Conservation (phyloP, 53 echinoderm and acorn worm genomes). For the Temnopleurus reevesii region DNA sequence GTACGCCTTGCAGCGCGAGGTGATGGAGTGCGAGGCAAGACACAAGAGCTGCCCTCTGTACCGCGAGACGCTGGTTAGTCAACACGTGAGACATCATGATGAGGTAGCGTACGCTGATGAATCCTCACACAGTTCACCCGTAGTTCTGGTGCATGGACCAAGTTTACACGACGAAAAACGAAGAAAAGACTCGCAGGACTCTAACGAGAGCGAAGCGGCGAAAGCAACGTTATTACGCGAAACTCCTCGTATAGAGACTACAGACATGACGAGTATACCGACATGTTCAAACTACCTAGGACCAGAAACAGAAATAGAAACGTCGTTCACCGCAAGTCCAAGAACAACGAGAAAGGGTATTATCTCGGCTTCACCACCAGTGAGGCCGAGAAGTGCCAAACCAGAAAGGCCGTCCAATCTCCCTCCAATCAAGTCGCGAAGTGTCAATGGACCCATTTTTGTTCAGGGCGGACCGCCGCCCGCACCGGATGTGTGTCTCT, state of each 20-base stretch:
- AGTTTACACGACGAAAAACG: conserved; percentile 47
- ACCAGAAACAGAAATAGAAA: conserved; percentile 52
- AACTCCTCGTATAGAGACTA: neutral
- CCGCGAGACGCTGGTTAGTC: neutral
- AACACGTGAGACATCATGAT: neutral
- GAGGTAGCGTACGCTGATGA: conserved; percentile 47
- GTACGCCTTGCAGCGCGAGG: conserved; percentile 51
- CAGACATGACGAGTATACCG: conserved; percentile 30
- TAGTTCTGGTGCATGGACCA: conserved; percentile 77
- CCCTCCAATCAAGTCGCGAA: conserved; percentile 68
- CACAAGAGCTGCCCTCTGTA: conserved; percentile 26
- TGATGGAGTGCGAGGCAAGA: conserved; percentile 14
- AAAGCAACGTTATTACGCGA: conserved; percentile 27
- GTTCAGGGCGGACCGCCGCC: conserved; percentile 29
- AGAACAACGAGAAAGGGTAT: conserved; percentile 5
- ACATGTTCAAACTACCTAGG: conserved; percentile 45
- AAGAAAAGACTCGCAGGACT: conserved; percentile 38
- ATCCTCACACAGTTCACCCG: conserved; percentile 60
- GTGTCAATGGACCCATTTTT: conserved; percentile 73
- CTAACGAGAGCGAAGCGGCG: conserved; percentile 46
- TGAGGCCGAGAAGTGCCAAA: conserved; percentile 13
- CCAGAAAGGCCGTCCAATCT: conserved; percentile 64
- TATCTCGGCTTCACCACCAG: neutral
- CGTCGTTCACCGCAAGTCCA: conserved; percentile 27
- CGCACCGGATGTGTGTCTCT: conserved; percentile 19